phyloP scores from a whole-genome alignment of 2,797 vertebrate species.

The Gadopsis bispinosus region DNA sequence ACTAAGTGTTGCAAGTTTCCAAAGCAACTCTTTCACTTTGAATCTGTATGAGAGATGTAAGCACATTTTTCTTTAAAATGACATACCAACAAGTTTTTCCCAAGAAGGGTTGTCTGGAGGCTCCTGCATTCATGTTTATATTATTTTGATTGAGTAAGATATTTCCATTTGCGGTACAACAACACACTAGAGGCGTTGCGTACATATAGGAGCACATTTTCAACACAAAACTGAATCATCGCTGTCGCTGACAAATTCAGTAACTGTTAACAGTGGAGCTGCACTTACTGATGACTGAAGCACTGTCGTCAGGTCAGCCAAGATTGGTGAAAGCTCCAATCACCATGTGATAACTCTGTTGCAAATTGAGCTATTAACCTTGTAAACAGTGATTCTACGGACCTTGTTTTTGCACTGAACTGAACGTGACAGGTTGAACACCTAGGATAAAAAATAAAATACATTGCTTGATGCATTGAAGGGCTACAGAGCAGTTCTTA shows the following conservation, averaged over 20 bases:
- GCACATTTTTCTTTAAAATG: slow-evolving; percentile 14
- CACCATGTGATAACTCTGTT: no score
- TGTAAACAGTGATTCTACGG: no score
- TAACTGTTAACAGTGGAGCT: no score
- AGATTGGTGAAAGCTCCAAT: no score
- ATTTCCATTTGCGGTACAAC: background rate
- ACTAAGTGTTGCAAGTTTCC: background rate
- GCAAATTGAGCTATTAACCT: no score
- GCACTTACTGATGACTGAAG: no score
- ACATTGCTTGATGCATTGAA: background rate
- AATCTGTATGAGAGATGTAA: background rate
- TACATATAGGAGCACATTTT: background rate
- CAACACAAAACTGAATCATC: background rate
- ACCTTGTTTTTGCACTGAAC: background rate
- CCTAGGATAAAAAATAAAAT: background rate
- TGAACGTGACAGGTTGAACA: no score
- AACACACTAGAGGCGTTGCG: background rate
- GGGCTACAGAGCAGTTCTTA: background rate
- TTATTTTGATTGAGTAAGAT: background rate
- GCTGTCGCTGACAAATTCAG: no score
- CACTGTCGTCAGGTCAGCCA: no score
- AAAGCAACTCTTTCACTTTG: slow-evolving; percentile 3
- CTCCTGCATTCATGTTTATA: background rate
- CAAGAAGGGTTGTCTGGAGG: background rate
- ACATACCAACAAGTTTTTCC: background rate